Base-by-base conservation (phyloP, 2,888 invertebrate genomes). In the Bhutanitis thaidina region DNA sequence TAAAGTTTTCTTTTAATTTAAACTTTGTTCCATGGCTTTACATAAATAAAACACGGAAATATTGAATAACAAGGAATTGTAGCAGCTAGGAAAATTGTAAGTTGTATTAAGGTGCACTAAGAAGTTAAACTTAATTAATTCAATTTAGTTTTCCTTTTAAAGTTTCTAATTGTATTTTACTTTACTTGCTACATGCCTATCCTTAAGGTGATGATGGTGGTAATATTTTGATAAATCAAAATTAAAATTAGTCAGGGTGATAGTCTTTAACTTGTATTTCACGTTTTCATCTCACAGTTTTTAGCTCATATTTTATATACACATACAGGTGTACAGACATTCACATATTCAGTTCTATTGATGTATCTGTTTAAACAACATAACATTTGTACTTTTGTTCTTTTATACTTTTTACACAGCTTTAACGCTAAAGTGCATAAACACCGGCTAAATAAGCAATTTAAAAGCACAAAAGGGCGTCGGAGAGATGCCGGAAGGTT, bases 1-100 rank as follows among this genome's bases (percentile, higher is more conserved):
- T 13, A 40, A 46, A 51, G 41, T 51, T 51, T 51, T 41, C 51
- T 51, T 51, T 51, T 46, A 51, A 51, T 51, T 51, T 51, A 46
- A 51, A 51, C 45, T 51, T 51, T 40, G 44, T 45, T 29, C 44
- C 36, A 29, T 37, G 9, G 51, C 41, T 51, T 46, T 41, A 36
- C 50, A 51, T 45, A 51, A 51, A 51, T 35, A 40, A 5, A 41
- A 34, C 30, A 29, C 35, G 20, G 4, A 3, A 8, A 45, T 40
- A 40, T 51, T 36, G 40, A 45, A 45, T 32, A 49, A 29, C 34
- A 32, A 34, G 44, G 34, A 40, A 40, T 45, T 35, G 7, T 15
- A 49, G 14, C 16, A 25, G 43, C 30, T 43, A 8, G 13, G 20
- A 9, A 29, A 38, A 49, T 20, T 20, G 1, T 32, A 51, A 40